Evolutionary conservation across 2,113 vertebrate genomes (phyloP).

Genomic region (Oplegnathus fasciatus): DNA sequence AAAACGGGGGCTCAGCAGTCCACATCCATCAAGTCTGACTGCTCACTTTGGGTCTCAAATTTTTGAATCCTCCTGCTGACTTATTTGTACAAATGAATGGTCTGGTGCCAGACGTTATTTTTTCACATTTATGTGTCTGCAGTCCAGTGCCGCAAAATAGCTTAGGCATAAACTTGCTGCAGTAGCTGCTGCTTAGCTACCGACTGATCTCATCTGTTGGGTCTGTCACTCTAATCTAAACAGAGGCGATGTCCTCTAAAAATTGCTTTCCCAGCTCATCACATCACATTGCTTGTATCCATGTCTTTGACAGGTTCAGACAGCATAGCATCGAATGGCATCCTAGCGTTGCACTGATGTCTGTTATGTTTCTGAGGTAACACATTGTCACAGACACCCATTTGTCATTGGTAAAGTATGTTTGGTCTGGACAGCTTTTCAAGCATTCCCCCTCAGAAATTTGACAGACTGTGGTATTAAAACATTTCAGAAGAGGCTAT

Average conservation of each 20-base stretch:
- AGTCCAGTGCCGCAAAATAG: background rate
- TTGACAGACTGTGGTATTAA: background rate
- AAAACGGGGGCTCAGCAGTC: background rate
- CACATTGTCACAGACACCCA: background rate
- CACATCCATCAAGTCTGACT: background rate
- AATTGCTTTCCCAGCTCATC: background rate
- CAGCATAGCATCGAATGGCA: background rate
- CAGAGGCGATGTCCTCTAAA: background rate
- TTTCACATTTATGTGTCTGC: background rate
- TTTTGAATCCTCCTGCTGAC: background rate
- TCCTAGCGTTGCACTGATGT: too few relatives aligned
- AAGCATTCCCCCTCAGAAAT: background rate
- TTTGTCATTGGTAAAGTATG: background rate
- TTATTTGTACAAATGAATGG: background rate
- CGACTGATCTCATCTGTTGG: background rate
- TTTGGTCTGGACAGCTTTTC: background rate
- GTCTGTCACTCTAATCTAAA: constrained; percentile 9
- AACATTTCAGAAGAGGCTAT: background rate
- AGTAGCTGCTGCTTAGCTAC: background rate
- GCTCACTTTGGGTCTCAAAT: background rate
- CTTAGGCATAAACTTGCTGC: background rate
- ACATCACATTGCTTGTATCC: background rate
- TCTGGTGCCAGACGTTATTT: background rate
- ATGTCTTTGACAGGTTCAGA: constrained; percentile 23
- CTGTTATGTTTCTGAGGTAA: constrained; percentile 15